phyloP scores from a whole-genome alignment of 2,888 invertebrate species.

The Sepioteuthis lessoniana region DNA sequence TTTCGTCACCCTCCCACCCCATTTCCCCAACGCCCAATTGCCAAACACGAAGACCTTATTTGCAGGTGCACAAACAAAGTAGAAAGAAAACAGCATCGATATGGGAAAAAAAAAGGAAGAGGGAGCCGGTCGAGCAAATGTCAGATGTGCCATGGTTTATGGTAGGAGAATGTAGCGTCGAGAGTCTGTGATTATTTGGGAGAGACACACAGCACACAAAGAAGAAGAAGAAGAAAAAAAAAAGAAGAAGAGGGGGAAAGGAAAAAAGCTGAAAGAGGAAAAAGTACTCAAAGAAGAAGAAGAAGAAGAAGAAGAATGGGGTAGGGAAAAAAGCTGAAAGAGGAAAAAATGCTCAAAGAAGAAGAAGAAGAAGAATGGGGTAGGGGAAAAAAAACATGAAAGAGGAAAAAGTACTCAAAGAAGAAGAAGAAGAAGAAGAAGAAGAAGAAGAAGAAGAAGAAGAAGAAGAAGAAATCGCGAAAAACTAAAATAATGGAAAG shows the following conservation, averaged over 20 bases:
- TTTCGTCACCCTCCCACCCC: neutral
- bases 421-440: too few species aligned
- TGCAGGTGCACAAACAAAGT: slow-evolving; percentile 14
- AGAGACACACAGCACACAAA: neutral
- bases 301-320: neutral
- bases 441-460: too few species aligned
- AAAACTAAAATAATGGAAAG: too few species aligned
- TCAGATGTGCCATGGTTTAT: neutral
- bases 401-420: too few species aligned
- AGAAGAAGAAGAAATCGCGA: too few species aligned
- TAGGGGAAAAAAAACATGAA: too few species aligned
- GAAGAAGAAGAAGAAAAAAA: neutral
- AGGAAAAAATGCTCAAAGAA: too few species aligned
- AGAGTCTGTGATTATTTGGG: neutral
- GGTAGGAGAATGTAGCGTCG: neutral
- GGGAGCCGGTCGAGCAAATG: neutral
- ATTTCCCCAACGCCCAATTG: neutral
- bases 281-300: neutral
- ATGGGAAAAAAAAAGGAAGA: neutral
- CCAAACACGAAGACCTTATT: neutral
- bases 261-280: too few species aligned
- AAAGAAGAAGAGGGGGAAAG: neutral
- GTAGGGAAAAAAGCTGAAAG: too few species aligned
- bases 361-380: too few species aligned
- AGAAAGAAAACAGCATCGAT: neutral